These are phyloP conservation scores for Cynocephalus volans DNA, from an alignment of 2,113 vertebrate species.

Conservation along the genomic window DNA sequence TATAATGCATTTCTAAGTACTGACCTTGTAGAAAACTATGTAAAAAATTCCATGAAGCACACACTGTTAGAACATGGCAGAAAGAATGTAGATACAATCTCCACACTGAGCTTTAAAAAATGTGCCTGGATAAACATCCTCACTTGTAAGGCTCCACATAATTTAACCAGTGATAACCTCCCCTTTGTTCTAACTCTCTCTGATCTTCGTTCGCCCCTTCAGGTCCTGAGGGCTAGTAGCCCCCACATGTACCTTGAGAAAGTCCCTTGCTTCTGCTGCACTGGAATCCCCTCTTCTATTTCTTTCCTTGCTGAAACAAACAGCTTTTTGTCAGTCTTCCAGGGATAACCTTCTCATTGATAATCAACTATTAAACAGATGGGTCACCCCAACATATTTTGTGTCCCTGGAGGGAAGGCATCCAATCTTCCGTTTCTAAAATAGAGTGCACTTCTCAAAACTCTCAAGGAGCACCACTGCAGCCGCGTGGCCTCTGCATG, in stretches of 20 bases:
- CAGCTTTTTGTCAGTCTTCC: background rate
- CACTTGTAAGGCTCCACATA: background rate
- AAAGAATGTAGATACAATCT: constrained; percentile 25
- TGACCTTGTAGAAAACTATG: constrained; percentile 69
- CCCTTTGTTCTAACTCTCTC: background rate
- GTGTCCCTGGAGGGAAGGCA: background rate
- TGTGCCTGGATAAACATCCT: constrained; percentile 15
- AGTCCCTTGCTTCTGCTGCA: background rate
- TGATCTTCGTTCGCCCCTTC: background rate
- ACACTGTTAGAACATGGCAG: background rate
- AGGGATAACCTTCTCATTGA: background rate
- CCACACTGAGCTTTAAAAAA: background rate
- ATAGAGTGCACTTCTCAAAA: background rate
- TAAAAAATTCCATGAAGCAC: constrained; percentile 35
- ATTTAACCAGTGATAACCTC: background rate
- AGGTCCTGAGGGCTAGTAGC: background rate
- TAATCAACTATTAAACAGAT: background rate
- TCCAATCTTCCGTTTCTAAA: background rate
- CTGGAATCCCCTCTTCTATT: background rate
- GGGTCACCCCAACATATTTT: background rate
- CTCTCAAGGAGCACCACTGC: background rate
- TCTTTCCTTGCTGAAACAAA: background rate
- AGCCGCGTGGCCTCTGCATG: background rate
- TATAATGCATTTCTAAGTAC: background rate
- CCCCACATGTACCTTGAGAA: background rate